Evolutionary conservation across 2,113 vertebrate genomes (phyloP).

Genomic region (Alligator mississippiensis): DNA sequence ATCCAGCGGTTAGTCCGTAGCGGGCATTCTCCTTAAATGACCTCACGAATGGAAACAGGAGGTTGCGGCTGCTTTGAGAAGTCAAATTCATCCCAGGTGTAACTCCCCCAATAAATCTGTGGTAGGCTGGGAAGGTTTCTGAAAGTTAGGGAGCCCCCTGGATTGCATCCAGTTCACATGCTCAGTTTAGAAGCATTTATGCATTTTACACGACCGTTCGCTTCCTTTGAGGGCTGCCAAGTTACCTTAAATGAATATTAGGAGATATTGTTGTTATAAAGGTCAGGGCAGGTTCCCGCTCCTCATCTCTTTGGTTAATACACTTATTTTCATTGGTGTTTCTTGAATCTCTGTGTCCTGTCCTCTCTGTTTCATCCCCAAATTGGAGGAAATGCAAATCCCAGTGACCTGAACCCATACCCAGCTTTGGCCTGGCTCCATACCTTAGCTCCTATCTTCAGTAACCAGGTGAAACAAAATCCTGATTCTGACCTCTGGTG

Average conservation of each 20-base stretch:
- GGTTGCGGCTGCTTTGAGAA: neutral
- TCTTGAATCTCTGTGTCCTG: neutral
- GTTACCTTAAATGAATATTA: neutral
- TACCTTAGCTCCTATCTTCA: slow-evolving; percentile 44
- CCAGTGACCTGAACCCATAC: neutral
- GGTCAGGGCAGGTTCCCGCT: neutral
- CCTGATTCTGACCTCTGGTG: slow-evolving; percentile 1
- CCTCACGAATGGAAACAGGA: neutral
- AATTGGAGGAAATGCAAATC: slow-evolving; percentile 8
- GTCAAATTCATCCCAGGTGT: neutral
- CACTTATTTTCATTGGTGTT: neutral
- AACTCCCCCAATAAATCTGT: neutral
- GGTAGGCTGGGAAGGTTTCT: neutral
- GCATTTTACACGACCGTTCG: neutral
- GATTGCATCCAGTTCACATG: neutral
- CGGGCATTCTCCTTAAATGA: neutral
- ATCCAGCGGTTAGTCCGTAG: slow-evolving; percentile 2
- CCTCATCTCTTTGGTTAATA: neutral
- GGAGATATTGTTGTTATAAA: neutral
- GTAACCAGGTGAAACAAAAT: neutral
- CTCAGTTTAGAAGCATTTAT: neutral
- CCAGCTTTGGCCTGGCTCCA: slow-evolving; percentile 34
- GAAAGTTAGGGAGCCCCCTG: neutral
- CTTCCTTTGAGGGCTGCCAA: neutral
- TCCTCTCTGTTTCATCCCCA: neutral